Base-by-base conservation (phyloP, 2,797 vertebrate species). In the Melanitta fusca region DNA sequence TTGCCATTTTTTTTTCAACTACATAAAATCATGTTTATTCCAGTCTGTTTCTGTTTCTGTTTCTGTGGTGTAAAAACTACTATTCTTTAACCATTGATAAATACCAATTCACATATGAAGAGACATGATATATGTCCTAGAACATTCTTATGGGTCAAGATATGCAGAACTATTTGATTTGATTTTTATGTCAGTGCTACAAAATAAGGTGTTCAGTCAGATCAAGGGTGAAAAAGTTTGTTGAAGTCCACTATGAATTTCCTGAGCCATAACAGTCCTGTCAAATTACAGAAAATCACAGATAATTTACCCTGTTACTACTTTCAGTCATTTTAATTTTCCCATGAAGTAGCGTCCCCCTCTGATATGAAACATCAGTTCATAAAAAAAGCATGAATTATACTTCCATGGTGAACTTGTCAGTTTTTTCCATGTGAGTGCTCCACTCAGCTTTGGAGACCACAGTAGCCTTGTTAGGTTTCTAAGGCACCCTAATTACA, bases 401-500 rank as follows among this genome's bases (percentile, higher is more conserved):
- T 88, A 56, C 32, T 72, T 90, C 70, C 34, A 21, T 1, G 1
- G n/a, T 71, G 69, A 91, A 90, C 81, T 90, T 95, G 51, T 78
- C 78, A 45, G n/a, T 17, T 93, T 94, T 93, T 81, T 79, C 43
- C 66, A 71, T 71, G 73, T 86, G 77, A 95, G 75, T 1, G 21
- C 38, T 80, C 47, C 20, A 45, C 56, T 94, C n/a, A 41, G 64
- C 77, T 95, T 95, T 84, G 68, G 64, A 92, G 84, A 82, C 84
- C 36, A 27, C 32, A 88, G 88, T 92, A 89, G 90, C 85, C 94
- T 95, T 91, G 66, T 64, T 91, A 91, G 60, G 80, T 96, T 96
- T 97, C 73, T 85, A 93, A 95, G 73, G 69, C 10, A 3, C 73
- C 74, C 66, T 94, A 95, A 95, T 96, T 93, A 81, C 65, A 82